phyloP scores from a whole-genome alignment of 2,797 vertebrate genomes.

The Rhadinocentrus ornatus region DNA sequence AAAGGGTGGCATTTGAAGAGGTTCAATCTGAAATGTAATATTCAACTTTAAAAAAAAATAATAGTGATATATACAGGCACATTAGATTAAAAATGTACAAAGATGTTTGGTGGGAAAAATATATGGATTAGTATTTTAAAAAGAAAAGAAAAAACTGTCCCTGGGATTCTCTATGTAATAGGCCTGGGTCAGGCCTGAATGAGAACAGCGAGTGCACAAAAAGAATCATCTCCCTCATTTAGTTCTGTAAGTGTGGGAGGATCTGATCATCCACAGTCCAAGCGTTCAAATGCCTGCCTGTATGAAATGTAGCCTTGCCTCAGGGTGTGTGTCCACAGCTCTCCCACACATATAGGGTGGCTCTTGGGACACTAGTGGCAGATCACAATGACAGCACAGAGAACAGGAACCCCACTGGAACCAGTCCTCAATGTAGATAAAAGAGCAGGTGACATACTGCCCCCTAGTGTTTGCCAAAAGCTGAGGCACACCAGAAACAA shows the following conservation, averaged over 20 bases:
- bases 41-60: conserved; percentile 13
- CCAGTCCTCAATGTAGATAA: conserved; percentile 16
- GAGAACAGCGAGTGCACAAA: conserved; percentile 33
- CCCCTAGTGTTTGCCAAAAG: conserved; percentile 69
- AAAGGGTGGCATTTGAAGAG: conserved; percentile 29
- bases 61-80: conserved; percentile 19
- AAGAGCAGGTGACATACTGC: conserved; percentile 72
- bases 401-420: conserved; percentile 44
- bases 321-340: conserved; percentile 46
- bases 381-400: conserved; percentile 26
- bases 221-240: conserved; percentile 58
- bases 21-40: conserved; percentile 36
- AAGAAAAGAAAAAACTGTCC: neutral
- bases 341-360: conserved; percentile 46
- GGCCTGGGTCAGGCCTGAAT: conserved; percentile 31
- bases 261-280: conserved; percentile 42
- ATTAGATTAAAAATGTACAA: conserved; percentile 12
- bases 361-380: conserved; percentile 51
- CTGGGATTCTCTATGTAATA: conserved; percentile 2
- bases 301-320: conserved; percentile 55
- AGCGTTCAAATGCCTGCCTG: conserved; percentile 46
- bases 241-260: conserved; percentile 55
- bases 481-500: conserved; percentile 38
- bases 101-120: conserved; percentile 10
- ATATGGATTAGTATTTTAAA: neutral